phyloP scores from a whole-genome alignment of 2,797 vertebrate species.

The Garrulus glandarius region DNA sequence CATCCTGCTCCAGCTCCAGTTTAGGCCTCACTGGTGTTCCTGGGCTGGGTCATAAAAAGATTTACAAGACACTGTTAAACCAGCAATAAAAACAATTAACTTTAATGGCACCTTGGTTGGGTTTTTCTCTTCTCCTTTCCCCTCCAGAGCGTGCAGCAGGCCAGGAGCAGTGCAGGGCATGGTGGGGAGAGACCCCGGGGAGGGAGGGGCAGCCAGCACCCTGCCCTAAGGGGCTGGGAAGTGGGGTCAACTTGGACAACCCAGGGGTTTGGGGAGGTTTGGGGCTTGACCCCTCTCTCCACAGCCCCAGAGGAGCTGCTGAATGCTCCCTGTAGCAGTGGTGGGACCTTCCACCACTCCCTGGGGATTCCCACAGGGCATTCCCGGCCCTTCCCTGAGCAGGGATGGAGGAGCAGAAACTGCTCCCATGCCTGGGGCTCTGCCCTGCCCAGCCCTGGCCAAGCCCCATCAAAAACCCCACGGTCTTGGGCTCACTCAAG shows the following conservation, averaged over 20 bases:
- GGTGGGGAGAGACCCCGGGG: background rate
- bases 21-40: slow-evolving; percentile 44
- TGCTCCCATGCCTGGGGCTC: background rate
- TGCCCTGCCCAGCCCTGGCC: background rate
- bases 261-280: accelerated
- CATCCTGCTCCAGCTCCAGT: background rate
- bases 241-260: accelerated
- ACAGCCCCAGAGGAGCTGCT: background rate
- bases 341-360: background rate
- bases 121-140: background rate
- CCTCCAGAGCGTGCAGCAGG: background rate
- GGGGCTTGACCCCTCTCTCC: too few relatives aligned
- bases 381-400: background rate
- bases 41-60: slow-evolving; percentile 67
- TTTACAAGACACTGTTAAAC: slow-evolving; percentile 79
- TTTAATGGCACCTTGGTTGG: slow-evolving; percentile 66
- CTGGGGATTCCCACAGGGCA: background rate
- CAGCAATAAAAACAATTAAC: slow-evolving; percentile 78
- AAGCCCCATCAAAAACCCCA: accelerated
- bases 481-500: background rate
- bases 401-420: background rate
- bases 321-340: accelerated
- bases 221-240: background rate
- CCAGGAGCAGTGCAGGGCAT: background rate
- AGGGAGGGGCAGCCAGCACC: background rate